Evolutionary conservation across 2,113 vertebrate genomes (phyloP), one percentile per base, ranked within the genome.

Genomic region (Cyprinodon tularosa): DNA sequence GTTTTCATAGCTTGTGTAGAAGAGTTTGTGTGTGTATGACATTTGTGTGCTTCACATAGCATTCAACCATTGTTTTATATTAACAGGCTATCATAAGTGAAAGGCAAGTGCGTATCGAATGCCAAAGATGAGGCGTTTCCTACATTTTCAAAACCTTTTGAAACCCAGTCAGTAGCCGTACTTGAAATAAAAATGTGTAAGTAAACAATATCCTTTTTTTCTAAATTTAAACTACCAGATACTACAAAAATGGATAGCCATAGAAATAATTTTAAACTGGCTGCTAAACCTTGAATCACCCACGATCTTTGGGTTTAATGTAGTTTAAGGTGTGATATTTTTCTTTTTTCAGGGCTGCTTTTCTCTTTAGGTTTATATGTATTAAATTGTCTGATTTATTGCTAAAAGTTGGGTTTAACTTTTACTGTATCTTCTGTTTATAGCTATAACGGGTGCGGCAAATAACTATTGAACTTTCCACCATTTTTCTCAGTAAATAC

Each of bases 1-100:
- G 69, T 74, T 82, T 78, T 65, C 61, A 68, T 78, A 8, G 38
- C 36, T 80, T 70, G 65, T 68, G 5, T 68, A n/a, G 59, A 3
- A 45, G n/a, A 57, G 6, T 59, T 60, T 8, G 13, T 44, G n/a
- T 38, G 36, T 48, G 38, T 29, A 63, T 66, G 22, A 61, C 48
- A 61, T 48, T 17, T 66, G 63, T 22, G 39, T 39, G 15, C 42
- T 78, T 60, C 47, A 61, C 78, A 71, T 65, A 65, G 68, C 69
- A 72, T 57, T 50, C 70, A 40, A 68, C 40, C 38, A 76, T 78
- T 74, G 64, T 77, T 79, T 77, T 2, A 22, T 1, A 83, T 71
- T 74, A 13, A 63, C 72, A 81, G 60, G 68, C 62, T 67, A 81
- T 48, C 15, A 44, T 65, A 39, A 65, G 12, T 74, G 42, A 82